Conservation (phyloP, 2,113 vertebrate genomes). For the Salvelinus namaycush region DNA sequence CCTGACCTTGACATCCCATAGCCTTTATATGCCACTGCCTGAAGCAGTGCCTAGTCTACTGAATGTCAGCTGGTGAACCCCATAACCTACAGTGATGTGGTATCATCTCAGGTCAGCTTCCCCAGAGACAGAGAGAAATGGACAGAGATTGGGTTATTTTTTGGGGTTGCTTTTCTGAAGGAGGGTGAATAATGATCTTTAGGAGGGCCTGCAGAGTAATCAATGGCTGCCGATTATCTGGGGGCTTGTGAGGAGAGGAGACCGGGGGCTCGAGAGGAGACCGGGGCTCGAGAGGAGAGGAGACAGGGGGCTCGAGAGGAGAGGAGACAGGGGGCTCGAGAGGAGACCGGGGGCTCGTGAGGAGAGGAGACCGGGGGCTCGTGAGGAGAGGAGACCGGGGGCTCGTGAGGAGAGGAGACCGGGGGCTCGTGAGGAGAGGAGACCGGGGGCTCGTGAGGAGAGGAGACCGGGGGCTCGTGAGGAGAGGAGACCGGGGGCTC, state of each 20-base stretch:
- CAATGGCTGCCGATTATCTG: not conserved
- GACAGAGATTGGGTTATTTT: not conserved
- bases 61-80: not conserved
- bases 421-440: no score
- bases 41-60: not conserved
- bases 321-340: not conserved
- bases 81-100: no score
- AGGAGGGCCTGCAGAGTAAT: not conserved
- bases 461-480: no score
- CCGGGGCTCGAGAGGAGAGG: no score
- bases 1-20: not conserved
- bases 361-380: not conserved
- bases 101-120: no score
- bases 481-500: no score
- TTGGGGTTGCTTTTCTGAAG: not conserved
- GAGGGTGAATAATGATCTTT: constrained; percentile 3
- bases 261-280: not conserved
- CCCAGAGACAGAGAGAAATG: not conserved
- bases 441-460: no score
- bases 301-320: not conserved
- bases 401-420: no score
- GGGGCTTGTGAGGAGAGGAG: not conserved
- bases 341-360: not conserved
- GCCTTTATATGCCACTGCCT: not conserved
- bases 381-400: not conserved